Conservation (phyloP, 2,888 invertebrate species). For the Ophioninae sp. region DNA sequence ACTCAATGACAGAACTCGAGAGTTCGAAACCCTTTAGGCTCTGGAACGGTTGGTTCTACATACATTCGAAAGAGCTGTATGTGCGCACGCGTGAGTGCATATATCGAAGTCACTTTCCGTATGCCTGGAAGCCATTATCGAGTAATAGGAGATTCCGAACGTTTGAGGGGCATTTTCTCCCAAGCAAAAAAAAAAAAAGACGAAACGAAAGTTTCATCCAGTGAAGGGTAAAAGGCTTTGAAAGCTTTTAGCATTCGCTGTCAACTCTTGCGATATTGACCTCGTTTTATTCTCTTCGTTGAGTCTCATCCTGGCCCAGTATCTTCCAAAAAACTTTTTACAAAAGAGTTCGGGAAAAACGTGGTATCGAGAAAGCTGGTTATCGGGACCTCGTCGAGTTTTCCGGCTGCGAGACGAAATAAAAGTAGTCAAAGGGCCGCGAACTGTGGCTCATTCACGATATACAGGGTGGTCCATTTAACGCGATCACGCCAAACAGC, state of each 20-base stretch:
- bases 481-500: too few relatives aligned
- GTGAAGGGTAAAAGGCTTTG: slow-evolving; percentile 39
- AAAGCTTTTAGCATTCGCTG: slow-evolving; percentile 53
- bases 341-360: not conserved
- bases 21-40: not conserved
- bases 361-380: not conserved
- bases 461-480: not conserved
- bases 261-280: slow-evolving; percentile 54
- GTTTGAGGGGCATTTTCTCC: slow-evolving; percentile 27
- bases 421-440: not conserved
- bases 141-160: slow-evolving; percentile 36
- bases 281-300: slow-evolving; percentile 29
- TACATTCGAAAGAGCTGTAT: not conserved
- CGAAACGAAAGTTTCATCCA: slow-evolving; percentile 15
- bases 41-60: not conserved
- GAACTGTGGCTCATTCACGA: slow-evolving; percentile 5
- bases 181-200: slow-evolving; percentile 2
- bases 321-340: not conserved
- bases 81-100: not conserved
- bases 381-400: not conserved
- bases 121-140: slow-evolving; percentile 10
- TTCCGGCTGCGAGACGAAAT: not conserved
- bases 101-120: slow-evolving; percentile 22
- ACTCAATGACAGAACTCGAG: slow-evolving; percentile 6
- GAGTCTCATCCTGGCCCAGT: not conserved